Evolutionary conservation across 2,113 vertebrate species (phyloP), one percentile per base, ranked within the genome.

Genomic region (Alouatta palliata): DNA sequence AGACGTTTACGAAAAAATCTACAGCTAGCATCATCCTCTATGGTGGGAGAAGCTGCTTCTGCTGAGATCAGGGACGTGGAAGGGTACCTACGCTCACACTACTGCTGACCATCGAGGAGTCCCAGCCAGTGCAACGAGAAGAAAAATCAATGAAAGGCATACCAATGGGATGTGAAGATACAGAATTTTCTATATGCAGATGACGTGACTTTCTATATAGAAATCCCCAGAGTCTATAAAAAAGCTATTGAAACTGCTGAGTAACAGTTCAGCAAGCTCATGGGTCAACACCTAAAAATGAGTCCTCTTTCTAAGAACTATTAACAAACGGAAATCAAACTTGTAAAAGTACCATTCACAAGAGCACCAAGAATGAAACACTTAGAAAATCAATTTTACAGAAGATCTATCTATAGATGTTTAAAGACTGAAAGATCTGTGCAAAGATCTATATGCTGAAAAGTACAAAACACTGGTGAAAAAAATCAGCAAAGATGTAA

Each of bases 91-190:
- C 6, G 20, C 19, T 1, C 47, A 2, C 5, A 8, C 47, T 3
- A 8, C 64, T 0, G 2, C 27, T 9, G 43, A 30, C 30, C 40
- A 20, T 9, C 2, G 14, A 5, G 13, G 54, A 30, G 90, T 8
- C 64, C 49, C 10, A 2, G 79, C 3, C 9, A 3, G 64, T 0
- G 2, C 64, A 20, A 32, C 1, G 1, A 7, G 25, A 64, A 70
- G 88, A 6, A 3, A 20, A 17, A 43, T 75, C 30, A 21, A 19
- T 0, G 13, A 25, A 7, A 47, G 52, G 66, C 13, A 2, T 0
- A 8, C 66, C n/a, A 30, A 19, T 0, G 17, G 66, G 49, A 14
- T 8, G 14, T 52, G 64, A 19, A 54, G 73, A 21, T 19, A 25
- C 0, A 25, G 1, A 25, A 8, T 27, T 17, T 66, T 9, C 66